Evolutionary conservation across 2,113 vertebrate genomes (phyloP), one percentile per base, ranked within the genome.

Genomic region (Nycticorax nycticorax): DNA sequence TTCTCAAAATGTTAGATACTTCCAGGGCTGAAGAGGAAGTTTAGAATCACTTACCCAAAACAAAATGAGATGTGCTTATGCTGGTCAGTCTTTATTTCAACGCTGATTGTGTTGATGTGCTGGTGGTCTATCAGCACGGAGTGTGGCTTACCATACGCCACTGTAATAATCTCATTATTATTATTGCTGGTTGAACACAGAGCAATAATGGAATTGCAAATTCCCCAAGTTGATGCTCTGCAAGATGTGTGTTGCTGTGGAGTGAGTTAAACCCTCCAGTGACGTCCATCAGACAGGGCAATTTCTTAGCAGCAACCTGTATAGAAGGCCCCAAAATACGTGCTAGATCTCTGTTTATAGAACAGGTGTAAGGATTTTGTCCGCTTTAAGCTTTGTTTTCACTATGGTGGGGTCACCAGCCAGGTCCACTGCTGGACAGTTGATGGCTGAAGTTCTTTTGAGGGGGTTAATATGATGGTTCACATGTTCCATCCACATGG

Each of bases 111-210:
- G 80, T 50, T n/a, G 41, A 33, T 39, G 45, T 50, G 35, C 17
- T 82, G 43, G 28, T 39, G 23, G 23, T 41, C 35, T 39, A 17
- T 16, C 22, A 82, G 78, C 17, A 39, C 28, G 10, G 21, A 48
- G 45, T 41, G 55, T 4, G 1, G 30, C 55, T 52, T 33, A 21
- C 33, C 16, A 6, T 27, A 41, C 1, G 1, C 41, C 43, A 50
- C 45, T 71, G 45, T 83, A 71, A 41, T 19, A 14, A 60, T n/a
- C 35, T 60, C 35, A 33, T n/a, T 39, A 28, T 69, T 69, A 8
- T 33, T 56, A 37, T 32, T 1, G 2, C 43, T 1, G 2, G 21
- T 26, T 0, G 2, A 32, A 57, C 33, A 39, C 21, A 39, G 8
- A 24, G 27, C 28, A 68, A 43, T 84, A 24, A 55, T 10, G 39